A percentile compares a stretch with the other conserved stretches of the same genome.
Evolutionary conservation across 2,888 invertebrate species (phyloP).

Genomic region (Drosophila putrida): DNA sequence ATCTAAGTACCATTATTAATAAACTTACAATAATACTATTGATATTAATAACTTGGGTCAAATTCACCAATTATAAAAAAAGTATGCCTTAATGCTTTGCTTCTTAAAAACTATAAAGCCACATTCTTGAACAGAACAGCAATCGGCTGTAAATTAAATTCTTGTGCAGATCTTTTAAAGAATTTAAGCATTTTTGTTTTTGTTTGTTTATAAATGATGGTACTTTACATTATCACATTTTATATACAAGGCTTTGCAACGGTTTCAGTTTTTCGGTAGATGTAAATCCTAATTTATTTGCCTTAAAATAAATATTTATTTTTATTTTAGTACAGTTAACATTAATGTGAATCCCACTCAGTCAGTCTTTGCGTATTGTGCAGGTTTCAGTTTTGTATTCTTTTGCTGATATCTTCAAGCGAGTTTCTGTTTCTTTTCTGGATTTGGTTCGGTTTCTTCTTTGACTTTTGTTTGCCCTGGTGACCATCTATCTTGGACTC

Average conservation of each 20-base stretch:
- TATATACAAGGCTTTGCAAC: too few species aligned
- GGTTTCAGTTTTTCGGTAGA: too few species aligned
- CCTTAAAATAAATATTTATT: too few species aligned
- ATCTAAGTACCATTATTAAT: background rate
- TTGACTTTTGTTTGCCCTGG: background rate
- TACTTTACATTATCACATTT: too few species aligned
- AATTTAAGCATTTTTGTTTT: too few species aligned
- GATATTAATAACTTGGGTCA: background rate
- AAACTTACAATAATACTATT: background rate
- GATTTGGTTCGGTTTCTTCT: background rate
- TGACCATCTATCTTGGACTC: background rate
- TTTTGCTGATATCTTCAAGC: too few species aligned
- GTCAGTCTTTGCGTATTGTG: background rate
- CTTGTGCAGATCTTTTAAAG: too few species aligned
- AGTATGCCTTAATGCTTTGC: constrained; percentile 27
- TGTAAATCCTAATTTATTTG: too few species aligned
- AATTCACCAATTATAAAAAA: constrained; percentile 1
- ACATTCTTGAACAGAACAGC: background rate
- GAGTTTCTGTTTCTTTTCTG: background rate
- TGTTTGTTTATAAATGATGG: background rate
- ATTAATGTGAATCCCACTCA: too few species aligned
- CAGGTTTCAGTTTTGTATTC: too few species aligned
- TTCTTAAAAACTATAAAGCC: background rate
- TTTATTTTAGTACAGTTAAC: too few species aligned
- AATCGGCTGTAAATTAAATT: too few species aligned